phyloP scores from a whole-genome alignment of 1,140 invertebrate genomes.

The Eciton burchellii region DNA sequence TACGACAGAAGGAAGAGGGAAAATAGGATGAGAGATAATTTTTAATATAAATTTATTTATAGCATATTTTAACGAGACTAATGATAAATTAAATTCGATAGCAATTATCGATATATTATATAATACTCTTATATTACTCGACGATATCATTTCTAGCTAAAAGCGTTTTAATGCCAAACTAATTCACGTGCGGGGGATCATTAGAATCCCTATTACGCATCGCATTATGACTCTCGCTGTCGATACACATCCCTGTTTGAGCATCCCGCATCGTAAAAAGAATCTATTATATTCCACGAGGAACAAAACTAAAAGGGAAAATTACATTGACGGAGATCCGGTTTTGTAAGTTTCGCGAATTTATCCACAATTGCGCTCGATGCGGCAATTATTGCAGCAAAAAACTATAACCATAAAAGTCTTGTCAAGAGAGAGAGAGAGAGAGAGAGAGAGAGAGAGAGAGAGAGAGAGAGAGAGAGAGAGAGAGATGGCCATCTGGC shows the following conservation, averaged over 20 bases:
- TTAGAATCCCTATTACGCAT: not conserved
- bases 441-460: not conserved
- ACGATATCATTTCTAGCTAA: conserved; percentile 1
- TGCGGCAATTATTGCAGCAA: conserved; percentile 5
- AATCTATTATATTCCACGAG: not conserved
- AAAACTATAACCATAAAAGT: conserved; percentile 38
- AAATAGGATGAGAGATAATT: no score
- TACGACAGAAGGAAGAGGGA: no score
- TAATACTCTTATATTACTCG: not conserved
- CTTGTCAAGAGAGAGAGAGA: not conserved
- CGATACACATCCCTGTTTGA: not conserved
- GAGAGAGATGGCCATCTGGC: not conserved
- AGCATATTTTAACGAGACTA: not conserved
- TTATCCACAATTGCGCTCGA: not conserved
- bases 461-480: not conserved
- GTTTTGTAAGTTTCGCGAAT: not conserved
- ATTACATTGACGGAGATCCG: not conserved
- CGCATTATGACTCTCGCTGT: not conserved
- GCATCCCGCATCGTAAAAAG: not conserved
- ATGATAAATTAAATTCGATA: conserved; percentile 10
- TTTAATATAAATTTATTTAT: not conserved
- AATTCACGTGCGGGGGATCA: not conserved
- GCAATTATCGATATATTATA: conserved; percentile 11
- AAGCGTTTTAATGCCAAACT: conserved; percentile 27
- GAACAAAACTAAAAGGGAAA: not conserved